A percentile compares a stretch with the other conserved stretches of the same genome.
Conservation (phyloP, 1,140 invertebrate genomes). For the Euborellia annulipes region DNA sequence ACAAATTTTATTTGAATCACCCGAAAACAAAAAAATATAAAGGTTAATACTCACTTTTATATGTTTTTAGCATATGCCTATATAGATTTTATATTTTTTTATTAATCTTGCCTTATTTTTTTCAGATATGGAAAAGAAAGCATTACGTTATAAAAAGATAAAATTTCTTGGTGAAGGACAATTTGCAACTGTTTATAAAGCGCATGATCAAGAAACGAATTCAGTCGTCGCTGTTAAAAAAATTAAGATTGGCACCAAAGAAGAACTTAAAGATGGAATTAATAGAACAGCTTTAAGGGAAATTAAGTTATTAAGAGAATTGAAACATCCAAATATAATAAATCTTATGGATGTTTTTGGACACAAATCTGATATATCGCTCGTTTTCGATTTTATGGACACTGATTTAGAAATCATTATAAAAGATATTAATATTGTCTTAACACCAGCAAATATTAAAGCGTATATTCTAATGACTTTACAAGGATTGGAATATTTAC, state of each 20-base stretch:
- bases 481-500: slow-evolving; percentile 88
- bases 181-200: slow-evolving; percentile 99
- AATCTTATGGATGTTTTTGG: slow-evolving; percentile 90
- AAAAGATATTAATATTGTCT: slow-evolving; percentile 70
- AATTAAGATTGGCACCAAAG: slow-evolving; percentile 90
- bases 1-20: too few species aligned
- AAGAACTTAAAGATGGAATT: slow-evolving; percentile 93
- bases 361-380: slow-evolving; percentile 92
- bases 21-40: too few species aligned
- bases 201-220: slow-evolving; percentile 68
- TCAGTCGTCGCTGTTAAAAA: slow-evolving; percentile 96
- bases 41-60: too few species aligned
- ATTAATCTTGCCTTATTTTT: too few species aligned
- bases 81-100: too few species aligned
- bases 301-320: slow-evolving; percentile 94
- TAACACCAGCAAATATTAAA: slow-evolving; percentile 89
- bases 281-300: slow-evolving; percentile 95
- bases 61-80: too few species aligned
- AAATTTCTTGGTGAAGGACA: slow-evolving; percentile 74
- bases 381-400: slow-evolving; percentile 99
- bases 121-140: slow-evolving; percentile 50
- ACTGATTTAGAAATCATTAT: slow-evolving; percentile 93
- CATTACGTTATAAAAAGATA: slow-evolving; percentile 64
- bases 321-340: slow-evolving; percentile 91
- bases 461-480: slow-evolving; percentile 91